These are phyloP conservation scores for Apamea sordens DNA, from an alignment of 2,888 invertebrate genomes.

Conservation along the genomic window DNA sequence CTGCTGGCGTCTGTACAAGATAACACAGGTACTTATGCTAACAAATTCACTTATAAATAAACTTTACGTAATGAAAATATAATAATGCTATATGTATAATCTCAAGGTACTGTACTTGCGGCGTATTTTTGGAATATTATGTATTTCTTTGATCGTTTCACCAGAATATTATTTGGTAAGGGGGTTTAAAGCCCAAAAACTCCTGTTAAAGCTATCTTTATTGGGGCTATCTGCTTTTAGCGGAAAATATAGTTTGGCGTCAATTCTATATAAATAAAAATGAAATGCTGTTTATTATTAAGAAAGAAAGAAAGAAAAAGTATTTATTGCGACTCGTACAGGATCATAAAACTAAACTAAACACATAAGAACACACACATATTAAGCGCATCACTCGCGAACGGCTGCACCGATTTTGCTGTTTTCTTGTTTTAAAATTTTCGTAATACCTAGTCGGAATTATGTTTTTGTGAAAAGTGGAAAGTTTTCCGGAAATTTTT, in stretches of 20 bases:
- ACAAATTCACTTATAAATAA: constrained; percentile 56
- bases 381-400: not conserved
- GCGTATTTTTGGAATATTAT: constrained; percentile 27
- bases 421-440: too few relatives aligned
- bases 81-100: constrained; percentile 49
- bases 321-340: too few relatives aligned
- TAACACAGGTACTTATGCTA: constrained; percentile 69
- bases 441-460: too few relatives aligned
- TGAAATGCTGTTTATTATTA: not conserved
- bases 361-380: too few relatives aligned
- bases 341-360: too few relatives aligned
- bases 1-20: too few relatives aligned
- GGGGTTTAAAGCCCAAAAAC: not conserved
- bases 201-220: constrained; percentile 11
- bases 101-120: constrained; percentile 53
- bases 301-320: too few relatives aligned
- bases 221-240: not conserved
- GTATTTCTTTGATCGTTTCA: constrained; percentile 10
- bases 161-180: constrained; percentile 32
- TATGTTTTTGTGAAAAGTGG: too few relatives aligned
- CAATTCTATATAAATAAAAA: not conserved
- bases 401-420: not conserved
- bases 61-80: constrained; percentile 36
- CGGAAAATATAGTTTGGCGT: not conserved
- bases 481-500: not conserved